These are phyloP conservation scores for Nannobrachium achirus DNA, from an alignment of 2,113 vertebrate genomes.

Conservation along the genomic window DNA sequence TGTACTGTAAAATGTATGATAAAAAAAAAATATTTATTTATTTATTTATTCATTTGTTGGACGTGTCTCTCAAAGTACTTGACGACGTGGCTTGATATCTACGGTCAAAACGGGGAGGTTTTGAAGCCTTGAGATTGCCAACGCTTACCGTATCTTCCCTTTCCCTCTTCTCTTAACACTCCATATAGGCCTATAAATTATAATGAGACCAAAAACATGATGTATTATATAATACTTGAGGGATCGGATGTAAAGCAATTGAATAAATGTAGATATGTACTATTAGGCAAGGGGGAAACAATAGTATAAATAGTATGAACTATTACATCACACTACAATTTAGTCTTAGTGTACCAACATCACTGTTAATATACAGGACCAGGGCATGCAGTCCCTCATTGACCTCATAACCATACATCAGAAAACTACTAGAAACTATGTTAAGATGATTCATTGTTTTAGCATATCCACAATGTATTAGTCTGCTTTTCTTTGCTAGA, in stretches of 20 bases:
- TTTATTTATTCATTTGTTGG: slow-evolving; percentile 72
- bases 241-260: slow-evolving; percentile 47
- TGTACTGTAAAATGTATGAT: slow-evolving; percentile 81
- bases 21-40: slow-evolving; percentile 79
- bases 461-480: slow-evolving; percentile 54
- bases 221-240: slow-evolving; percentile 53
- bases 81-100: slow-evolving; percentile 62
- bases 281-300: slow-evolving; percentile 36
- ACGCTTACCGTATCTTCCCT: slow-evolving; percentile 67
- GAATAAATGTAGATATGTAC: slow-evolving; percentile 65
- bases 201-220: slow-evolving; percentile 66
- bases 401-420: slow-evolving; percentile 46
- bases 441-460: slow-evolving; percentile 50
- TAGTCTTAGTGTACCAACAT: slow-evolving; percentile 39
- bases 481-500: slow-evolving; percentile 59
- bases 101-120: slow-evolving; percentile 43
- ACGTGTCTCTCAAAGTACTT: slow-evolving; percentile 62
- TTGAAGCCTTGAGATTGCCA: slow-evolving; percentile 65
- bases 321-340: slow-evolving; percentile 39
- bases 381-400: slow-evolving; percentile 47
- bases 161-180: slow-evolving; percentile 53
- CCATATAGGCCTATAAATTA: slow-evolving; percentile 59
- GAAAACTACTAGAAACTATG: slow-evolving; percentile 44
- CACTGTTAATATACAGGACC: slow-evolving; percentile 49
- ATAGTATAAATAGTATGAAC: slow-evolving; percentile 43